Evolutionary conservation across 2,113 vertebrate species (phyloP).

Genomic region (Ammospiza nelsoni): DNA sequence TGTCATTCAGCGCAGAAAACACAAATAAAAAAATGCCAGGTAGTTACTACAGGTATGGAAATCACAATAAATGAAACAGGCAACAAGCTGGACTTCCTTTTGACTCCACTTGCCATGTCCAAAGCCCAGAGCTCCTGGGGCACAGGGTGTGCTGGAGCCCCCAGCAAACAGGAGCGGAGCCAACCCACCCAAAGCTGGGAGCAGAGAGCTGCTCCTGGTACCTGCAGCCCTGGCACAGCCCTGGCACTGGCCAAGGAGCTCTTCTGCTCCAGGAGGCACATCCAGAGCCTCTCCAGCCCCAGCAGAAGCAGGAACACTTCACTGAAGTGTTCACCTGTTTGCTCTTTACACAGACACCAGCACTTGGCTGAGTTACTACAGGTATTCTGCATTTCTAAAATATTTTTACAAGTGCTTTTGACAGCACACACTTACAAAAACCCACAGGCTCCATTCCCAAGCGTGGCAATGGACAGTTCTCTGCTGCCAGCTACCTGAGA

Average conservation of each 20-base stretch:
- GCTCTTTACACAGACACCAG: neutral
- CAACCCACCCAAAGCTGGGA: neutral
- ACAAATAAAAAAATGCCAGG: neutral
- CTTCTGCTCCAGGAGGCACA: neutral
- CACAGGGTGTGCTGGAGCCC: neutral
- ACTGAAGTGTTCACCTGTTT: neutral
- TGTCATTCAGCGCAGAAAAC: neutral
- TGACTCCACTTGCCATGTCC: fast-evolving
- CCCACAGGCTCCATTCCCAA: neutral
- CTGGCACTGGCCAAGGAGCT: neutral
- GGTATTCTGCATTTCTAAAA: neutral
- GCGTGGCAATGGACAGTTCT: neutral
- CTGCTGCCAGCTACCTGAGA: fast-evolving
- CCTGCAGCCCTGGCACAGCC: neutral
- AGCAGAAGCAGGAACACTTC: neutral
- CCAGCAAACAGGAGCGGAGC: neutral
- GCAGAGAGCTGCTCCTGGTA: neutral
- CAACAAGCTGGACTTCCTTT: neutral
- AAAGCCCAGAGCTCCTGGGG: neutral
- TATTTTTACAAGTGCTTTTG: neutral
- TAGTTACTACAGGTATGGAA: neutral
- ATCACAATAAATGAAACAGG: neutral
- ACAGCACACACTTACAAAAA: neutral
- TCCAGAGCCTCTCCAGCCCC: neutral
- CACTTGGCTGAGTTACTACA: fast-evolving